Evolutionary conservation across 1,140 invertebrate species (phyloP).

Genomic region (Meloidogyne hapla): DNA sequence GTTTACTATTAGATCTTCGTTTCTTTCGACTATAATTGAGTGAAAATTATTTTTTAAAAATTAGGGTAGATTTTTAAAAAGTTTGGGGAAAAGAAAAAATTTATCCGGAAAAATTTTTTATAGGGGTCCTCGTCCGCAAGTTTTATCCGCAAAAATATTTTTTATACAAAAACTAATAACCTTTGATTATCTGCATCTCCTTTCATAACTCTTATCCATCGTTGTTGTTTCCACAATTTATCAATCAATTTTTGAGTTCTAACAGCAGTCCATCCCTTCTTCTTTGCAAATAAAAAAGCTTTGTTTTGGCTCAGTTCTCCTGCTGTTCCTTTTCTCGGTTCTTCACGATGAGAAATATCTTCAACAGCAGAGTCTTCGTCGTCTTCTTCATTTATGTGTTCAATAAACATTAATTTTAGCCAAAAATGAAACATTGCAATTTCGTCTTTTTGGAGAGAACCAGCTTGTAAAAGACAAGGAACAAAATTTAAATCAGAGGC

Average conservation of each 20-base stretch:
- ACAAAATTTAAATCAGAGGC: constrained; percentile 27
- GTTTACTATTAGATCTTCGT: background rate
- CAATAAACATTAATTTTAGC: constrained; percentile 25
- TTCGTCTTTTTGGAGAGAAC: constrained; percentile 20
- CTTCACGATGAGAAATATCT: background rate
- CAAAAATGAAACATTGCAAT: constrained; percentile 27
- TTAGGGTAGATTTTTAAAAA: background rate
- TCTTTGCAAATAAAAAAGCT: constrained; percentile 6
- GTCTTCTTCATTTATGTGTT: background rate
- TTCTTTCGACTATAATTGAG: constrained; percentile 9
- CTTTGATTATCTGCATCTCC: background rate
- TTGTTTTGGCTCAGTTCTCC: constrained; percentile 11
- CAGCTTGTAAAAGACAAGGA: background rate
- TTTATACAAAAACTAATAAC: constrained; percentile 21
- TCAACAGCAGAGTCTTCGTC: background rate
- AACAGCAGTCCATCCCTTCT: constrained; percentile 15
- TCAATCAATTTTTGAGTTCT: constrained; percentile 18
- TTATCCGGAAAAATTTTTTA: background rate
- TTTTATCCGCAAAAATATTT: too few relatives aligned
- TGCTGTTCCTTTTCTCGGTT: background rate
- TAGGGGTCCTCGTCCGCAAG: too few relatives aligned
- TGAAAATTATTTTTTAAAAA: background rate
- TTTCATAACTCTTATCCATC: constrained; percentile 3
- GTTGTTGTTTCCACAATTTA: constrained; percentile 12
- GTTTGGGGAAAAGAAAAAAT: background rate